These are phyloP conservation scores for Holacanthella duospinosa DNA, from an alignment of 2,888 invertebrate species.

Conservation along the genomic window DNA sequence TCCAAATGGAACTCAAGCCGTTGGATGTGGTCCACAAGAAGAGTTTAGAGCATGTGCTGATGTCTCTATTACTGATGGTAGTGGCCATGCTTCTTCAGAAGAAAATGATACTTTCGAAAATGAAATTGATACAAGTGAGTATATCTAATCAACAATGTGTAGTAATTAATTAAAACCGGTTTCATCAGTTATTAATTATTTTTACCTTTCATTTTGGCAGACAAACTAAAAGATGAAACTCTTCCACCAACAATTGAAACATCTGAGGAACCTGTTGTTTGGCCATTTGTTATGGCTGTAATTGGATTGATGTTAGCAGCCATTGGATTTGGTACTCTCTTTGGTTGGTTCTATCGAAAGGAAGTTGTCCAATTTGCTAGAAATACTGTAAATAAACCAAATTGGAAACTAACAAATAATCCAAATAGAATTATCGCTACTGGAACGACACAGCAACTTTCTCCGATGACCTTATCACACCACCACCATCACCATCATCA, in stretches of 20 bases:
- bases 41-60: conserved; percentile 71
- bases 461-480: too few species aligned
- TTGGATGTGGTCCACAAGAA: conserved; percentile 22
- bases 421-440: neutral
- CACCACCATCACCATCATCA: neutral
- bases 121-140: conserved; percentile 20
- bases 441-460: neutral
- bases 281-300: conserved; percentile 38
- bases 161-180: neutral
- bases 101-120: conserved; percentile 40
- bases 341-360: conserved; percentile 39
- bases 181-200: too few species aligned
- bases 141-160: neutral
- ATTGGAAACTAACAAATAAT: conserved; percentile 14
- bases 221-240: conserved; percentile 10
- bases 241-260: neutral
- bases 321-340: conserved; percentile 34
- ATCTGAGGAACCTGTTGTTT: conserved; percentile 14
- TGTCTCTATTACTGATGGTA: conserved; percentile 55
- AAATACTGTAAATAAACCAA: conserved; percentile 23
- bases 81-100: conserved; percentile 39
- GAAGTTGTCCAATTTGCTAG: conserved; percentile 32
- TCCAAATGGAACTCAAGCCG: conserved; percentile 8
- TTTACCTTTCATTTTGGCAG: too few species aligned
- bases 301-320: conserved; percentile 38